Evolutionary conservation across 2,888 invertebrate species (phyloP), one percentile per base, ranked within the genome.

Genomic region (Andrena flavipes): DNA sequence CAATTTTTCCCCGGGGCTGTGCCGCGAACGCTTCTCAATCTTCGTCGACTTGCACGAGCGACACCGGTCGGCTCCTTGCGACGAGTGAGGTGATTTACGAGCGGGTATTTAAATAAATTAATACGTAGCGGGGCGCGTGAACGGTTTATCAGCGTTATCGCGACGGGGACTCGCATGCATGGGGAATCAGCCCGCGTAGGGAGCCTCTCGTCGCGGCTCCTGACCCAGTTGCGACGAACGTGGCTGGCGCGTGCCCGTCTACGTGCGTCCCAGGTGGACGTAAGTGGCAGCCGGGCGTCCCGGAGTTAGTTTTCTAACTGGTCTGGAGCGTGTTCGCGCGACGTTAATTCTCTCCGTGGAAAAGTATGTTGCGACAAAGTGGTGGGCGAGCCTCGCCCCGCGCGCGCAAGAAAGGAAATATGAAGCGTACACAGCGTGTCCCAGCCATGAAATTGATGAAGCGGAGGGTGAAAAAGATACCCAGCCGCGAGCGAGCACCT

Each of bases 321-420:
- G 59, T 75, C 83, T 84, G 82, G 63, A 80, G 85, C 82, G 69
- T 85, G 85, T 80, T 79, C 69, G 69, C 68, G 51, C 79, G 76
- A 79, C 83, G 82, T 84, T 88, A 88, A 88, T 88, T 88, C 74
- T 80, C 78, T 59, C 29, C 71, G 73, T 60, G 76, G 67, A 70
- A 79, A 86, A 82, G 80, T 86, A 49, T 73, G 79, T 79, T 86
- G 80, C 70, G 60, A 20, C 49, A 64, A 29, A 48, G 26, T 6
- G 20, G 33, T 2, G 62, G 23, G 10, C 69, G 64, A 54, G 56
- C 65, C 30, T 35, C 20, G 29, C 29, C 13, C n/a, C n/a, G 35
- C 48, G 20, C n/a, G 42, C 42, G 74, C 48, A 65, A 74, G 64
- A 79, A 73, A 68, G 81, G 35, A 78, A 85, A 77, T 81, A 84